Percentiles rank a stretch among this genome's conserved stretches.
These are phyloP conservation scores for Oligia strigilis DNA, from an alignment of 2,888 invertebrate genomes.

Conservation along the genomic window DNA sequence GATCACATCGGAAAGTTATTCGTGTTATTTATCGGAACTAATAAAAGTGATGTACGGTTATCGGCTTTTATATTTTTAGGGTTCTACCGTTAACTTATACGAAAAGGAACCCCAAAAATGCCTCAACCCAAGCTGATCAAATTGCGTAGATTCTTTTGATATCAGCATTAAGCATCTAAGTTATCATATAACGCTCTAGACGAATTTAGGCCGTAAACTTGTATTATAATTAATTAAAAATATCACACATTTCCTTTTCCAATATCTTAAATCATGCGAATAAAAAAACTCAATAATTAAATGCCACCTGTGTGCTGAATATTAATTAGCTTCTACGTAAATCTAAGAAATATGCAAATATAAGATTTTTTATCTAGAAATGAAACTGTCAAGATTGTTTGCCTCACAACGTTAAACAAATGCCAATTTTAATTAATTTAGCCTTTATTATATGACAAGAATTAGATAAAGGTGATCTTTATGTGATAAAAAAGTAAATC, in stretches of 20 bases:
- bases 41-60: slow-evolving; percentile 89
- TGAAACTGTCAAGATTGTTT: not conserved
- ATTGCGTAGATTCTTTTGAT: slow-evolving; percentile 23
- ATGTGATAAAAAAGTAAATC: not conserved
- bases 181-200: not conserved
- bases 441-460: not conserved
- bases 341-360: slow-evolving; percentile 15
- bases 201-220: slow-evolving; percentile 8
- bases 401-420: not conserved
- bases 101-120: slow-evolving; percentile 39
- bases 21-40: slow-evolving; percentile 88
- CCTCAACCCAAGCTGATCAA: slow-evolving; percentile 5
- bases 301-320: slow-evolving; percentile 43
- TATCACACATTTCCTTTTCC: slow-evolving; percentile 35
- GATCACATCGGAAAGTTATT: slow-evolving; percentile 88
- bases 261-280: slow-evolving; percentile 46
- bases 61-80: slow-evolving; percentile 81
- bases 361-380: not conserved
- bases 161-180: not conserved
- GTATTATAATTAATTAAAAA: slow-evolving; percentile 42
- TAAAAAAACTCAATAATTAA: slow-evolving; percentile 15
- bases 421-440: not conserved
- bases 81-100: slow-evolving; percentile 63
- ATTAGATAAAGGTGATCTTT: not conserved
- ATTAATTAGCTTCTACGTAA: slow-evolving; percentile 26